Conservation (phyloP, 2,888 invertebrate genomes). For the Carpatolechia fugitivella region DNA sequence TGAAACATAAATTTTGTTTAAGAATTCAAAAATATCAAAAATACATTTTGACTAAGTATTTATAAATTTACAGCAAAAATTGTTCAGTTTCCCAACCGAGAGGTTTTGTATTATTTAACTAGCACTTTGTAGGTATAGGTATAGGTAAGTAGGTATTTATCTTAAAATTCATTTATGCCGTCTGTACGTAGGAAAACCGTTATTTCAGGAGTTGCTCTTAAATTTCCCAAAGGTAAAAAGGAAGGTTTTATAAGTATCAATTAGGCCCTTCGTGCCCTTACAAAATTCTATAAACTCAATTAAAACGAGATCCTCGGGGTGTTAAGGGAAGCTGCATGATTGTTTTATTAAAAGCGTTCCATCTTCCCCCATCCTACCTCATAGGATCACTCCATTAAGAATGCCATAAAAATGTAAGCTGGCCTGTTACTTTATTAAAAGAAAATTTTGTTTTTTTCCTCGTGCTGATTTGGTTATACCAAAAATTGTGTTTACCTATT, state of each 20-base stretch:
- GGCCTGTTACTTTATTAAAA: not conserved
- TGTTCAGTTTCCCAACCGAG: no score
- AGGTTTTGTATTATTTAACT: no score
- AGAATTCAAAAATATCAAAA: no score
- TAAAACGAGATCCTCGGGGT: conserved; percentile 40
- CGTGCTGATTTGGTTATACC: not conserved
- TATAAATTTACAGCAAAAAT: no score
- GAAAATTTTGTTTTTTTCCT: not conserved
- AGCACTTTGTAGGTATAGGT: no score
- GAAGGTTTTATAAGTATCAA: conserved; percentile 13
- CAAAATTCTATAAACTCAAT: conserved; percentile 33
- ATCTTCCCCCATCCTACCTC: conserved; percentile 21
- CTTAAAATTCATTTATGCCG: no score
- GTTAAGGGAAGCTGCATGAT: conserved; percentile 31
- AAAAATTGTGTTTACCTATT: not conserved
- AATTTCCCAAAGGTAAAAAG: conserved; percentile 6
- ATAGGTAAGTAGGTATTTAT: no score
- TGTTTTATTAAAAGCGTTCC: conserved; percentile 48
- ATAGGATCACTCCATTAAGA: conserved; percentile 9
- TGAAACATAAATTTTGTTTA: no score
- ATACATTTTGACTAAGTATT: no score
- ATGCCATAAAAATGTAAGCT: conserved; percentile 5
- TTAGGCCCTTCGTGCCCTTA: conserved; percentile 12
- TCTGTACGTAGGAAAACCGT: no score
- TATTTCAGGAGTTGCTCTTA: not conserved